Conservation (phyloP, 2,888 invertebrate genomes). For the Belgica antarctica region DNA sequence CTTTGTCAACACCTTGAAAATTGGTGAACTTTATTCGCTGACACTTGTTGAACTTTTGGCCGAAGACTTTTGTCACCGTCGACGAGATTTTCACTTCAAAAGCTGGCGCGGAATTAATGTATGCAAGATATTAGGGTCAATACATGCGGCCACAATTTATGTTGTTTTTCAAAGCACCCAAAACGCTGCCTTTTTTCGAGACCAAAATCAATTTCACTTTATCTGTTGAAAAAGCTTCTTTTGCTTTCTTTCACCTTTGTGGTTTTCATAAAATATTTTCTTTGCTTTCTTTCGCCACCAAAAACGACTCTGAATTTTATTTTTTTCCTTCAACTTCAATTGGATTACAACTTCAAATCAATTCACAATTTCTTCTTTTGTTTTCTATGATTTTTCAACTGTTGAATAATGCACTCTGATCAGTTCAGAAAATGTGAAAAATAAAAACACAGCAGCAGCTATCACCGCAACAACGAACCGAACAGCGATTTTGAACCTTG, state of each 20-base stretch:
- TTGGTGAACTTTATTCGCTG: neutral
- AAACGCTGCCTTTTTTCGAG: neutral
- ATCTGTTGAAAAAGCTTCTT: conserved; percentile 18
- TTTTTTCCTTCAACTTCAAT: neutral
- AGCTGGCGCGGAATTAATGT: neutral
- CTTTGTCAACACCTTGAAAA: conserved; percentile 14
- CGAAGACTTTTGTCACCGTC: neutral
- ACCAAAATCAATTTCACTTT: conserved; percentile 41
- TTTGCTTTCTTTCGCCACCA: neutral
- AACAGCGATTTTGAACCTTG: conserved; percentile 25
- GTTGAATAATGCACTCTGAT: conserved; percentile 5
- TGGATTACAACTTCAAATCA: neutral
- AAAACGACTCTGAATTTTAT: neutral
- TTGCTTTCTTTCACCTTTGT: conserved; percentile 43
- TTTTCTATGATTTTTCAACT: conserved; percentile 1
- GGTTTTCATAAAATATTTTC: conserved; percentile 27
- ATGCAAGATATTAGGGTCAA: conserved; percentile 31
- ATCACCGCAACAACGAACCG: conserved; percentile 28
- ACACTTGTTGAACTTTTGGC: conserved; percentile 34
- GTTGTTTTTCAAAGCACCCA: neutral
- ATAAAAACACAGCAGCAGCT: neutral
- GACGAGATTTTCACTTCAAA: neutral
- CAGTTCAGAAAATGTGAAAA: neutral
- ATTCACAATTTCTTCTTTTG: neutral
- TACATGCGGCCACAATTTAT: too few species aligned